Conservation (phyloP, 2,888 invertebrate species). For the Dioctria linearis region DNA sequence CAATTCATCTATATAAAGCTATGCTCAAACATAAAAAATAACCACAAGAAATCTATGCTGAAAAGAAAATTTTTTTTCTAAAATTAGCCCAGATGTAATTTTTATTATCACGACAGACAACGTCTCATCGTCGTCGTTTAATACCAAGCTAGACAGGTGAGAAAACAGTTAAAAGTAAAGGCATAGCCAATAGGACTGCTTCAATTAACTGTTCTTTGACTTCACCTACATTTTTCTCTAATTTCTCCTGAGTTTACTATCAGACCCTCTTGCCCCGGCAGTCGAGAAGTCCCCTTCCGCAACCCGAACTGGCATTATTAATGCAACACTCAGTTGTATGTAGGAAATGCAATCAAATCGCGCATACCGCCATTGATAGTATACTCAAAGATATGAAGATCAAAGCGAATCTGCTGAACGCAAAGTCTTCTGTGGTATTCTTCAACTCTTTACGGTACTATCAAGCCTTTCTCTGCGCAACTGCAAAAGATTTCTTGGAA, state of each 20-base stretch:
- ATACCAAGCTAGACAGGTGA: slow-evolving; percentile 17
- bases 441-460: slow-evolving; percentile 42
- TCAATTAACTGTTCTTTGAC: slow-evolving; percentile 46
- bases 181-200: slow-evolving; percentile 38
- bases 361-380: slow-evolving; percentile 41
- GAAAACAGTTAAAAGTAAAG: slow-evolving; percentile 48
- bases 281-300: slow-evolving; percentile 46
- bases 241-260: slow-evolving; percentile 21
- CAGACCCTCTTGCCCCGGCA: not conserved
- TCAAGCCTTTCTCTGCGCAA: slow-evolving; percentile 43
- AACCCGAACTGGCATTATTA: slow-evolving; percentile 4
- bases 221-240: slow-evolving; percentile 50
- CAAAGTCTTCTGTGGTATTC: slow-evolving; percentile 48
- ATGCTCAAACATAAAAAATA: too few species aligned
- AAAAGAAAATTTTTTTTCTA: too few species aligned
- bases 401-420: slow-evolving; percentile 29
- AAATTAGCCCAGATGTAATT: too few species aligned
- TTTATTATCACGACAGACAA: too few species aligned
- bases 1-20: too few species aligned
- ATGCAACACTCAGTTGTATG: slow-evolving; percentile 6
- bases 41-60: too few species aligned
- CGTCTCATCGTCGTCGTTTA: too few species aligned
- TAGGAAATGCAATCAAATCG: slow-evolving; percentile 26
- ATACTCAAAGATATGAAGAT: slow-evolving; percentile 28
- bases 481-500: slow-evolving; percentile 47